These are phyloP conservation scores for Perithous albicinctus DNA, from an alignment of 2,888 invertebrate species.

Conservation along the genomic window DNA sequence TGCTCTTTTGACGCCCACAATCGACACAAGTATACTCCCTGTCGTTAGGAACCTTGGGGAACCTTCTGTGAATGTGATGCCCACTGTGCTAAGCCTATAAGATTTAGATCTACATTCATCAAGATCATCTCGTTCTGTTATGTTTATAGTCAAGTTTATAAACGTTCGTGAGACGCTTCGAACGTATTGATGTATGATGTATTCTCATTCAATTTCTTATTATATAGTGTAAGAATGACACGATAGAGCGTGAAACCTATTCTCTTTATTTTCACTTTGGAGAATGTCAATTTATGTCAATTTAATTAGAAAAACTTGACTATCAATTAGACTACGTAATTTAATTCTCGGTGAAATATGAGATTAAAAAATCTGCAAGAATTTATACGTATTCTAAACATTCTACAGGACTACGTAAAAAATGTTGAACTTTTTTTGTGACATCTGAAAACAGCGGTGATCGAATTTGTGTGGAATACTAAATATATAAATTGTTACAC, in stretches of 20 bases:
- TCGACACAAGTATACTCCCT: slow-evolving; percentile 30
- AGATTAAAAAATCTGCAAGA: too few relatives aligned
- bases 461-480: too few relatives aligned
- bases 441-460: too few relatives aligned
- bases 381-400: too few relatives aligned
- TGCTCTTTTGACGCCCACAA: slow-evolving; percentile 70
- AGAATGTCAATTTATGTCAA: background rate
- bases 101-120: slow-evolving; percentile 19
- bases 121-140: slow-evolving; percentile 60
- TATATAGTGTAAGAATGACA: background rate
- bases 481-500: too few relatives aligned
- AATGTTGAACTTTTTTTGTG: background rate
- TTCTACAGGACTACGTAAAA: too few relatives aligned
- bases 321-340: too few relatives aligned
- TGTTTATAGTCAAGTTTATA: slow-evolving; percentile 65
- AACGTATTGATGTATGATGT: slow-evolving; percentile 20
- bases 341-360: too few relatives aligned
- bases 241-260: background rate
- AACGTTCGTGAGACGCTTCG: slow-evolving; percentile 20
- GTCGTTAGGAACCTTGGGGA: slow-evolving; percentile 14
- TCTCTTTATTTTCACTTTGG: background rate
- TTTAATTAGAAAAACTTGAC: background rate
- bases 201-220: background rate
- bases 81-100: slow-evolving; percentile 8
- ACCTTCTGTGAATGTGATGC: slow-evolving; percentile 22